These are phyloP conservation scores for Lymantria dispar DNA, from an alignment of 2,888 invertebrate species.

Conservation along the genomic window DNA sequence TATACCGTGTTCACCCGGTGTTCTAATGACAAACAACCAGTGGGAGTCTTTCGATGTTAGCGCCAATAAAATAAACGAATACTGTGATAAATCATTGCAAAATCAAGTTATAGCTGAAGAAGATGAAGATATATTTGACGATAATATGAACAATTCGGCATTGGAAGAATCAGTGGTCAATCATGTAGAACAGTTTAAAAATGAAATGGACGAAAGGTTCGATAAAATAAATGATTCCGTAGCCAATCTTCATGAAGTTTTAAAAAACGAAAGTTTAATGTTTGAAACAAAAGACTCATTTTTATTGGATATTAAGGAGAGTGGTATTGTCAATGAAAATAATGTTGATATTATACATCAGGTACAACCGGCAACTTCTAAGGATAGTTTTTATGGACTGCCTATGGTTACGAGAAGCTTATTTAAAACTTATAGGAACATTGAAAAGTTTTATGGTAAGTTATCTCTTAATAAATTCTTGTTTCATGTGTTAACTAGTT, in stretches of 20 bases:
- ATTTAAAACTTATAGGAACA: slow-evolving; percentile 89
- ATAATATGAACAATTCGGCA: slow-evolving; percentile 57
- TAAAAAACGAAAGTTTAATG: slow-evolving; percentile 43
- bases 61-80: slow-evolving; percentile 29
- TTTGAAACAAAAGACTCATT: slow-evolving; percentile 73
- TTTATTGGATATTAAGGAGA: slow-evolving; percentile 63
- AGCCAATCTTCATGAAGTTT: slow-evolving; percentile 54
- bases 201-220: slow-evolving; percentile 64
- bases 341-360: slow-evolving; percentile 21
- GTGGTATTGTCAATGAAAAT: slow-evolving; percentile 38
- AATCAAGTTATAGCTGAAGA: slow-evolving; percentile 27
- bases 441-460: slow-evolving; percentile 91
- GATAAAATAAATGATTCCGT: slow-evolving; percentile 79
- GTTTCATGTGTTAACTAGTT: too few species aligned
- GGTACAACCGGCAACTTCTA: slow-evolving; percentile 9
- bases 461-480: slow-evolving; percentile 13
- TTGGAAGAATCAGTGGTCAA: slow-evolving; percentile 44
- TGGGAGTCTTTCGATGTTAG: slow-evolving; percentile 53
- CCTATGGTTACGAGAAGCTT: slow-evolving; percentile 87
- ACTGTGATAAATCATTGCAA: slow-evolving; percentile 19
- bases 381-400: slow-evolving; percentile 87
- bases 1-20: slow-evolving; percentile 54
- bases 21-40: slow-evolving; percentile 41
- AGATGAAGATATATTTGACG: slow-evolving; percentile 54
- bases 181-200: slow-evolving; percentile 30